These are phyloP conservation scores for Micoletzkya japonica DNA, from an alignment of 2,888 invertebrate genomes.

Conservation along the genomic window DNA sequence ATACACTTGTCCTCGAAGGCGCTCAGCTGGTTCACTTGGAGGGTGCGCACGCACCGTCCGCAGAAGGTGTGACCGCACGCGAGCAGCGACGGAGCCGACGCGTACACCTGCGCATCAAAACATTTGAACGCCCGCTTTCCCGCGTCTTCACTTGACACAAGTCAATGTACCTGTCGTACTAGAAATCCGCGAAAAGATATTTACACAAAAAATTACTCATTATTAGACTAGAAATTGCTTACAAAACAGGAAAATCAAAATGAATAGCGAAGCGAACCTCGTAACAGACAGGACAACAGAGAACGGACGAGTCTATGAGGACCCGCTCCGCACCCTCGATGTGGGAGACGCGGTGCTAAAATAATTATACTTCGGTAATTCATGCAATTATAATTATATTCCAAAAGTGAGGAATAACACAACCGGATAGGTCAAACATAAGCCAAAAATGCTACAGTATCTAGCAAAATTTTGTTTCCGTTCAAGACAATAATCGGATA, in stretches of 20 bases:
- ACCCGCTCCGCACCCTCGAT: slow-evolving; percentile 29
- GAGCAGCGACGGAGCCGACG: slow-evolving; percentile 15
- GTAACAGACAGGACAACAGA: slow-evolving; percentile 30
- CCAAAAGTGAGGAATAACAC: too few relatives aligned
- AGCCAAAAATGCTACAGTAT: too few relatives aligned
- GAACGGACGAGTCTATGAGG: slow-evolving; percentile 24
- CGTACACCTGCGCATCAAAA: slow-evolving; percentile 18
- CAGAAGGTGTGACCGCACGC: slow-evolving; percentile 29
- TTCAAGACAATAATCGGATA: too few relatives aligned
- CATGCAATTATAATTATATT: too few relatives aligned
- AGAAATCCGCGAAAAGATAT: too few relatives aligned
- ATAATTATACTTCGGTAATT: too few relatives aligned
- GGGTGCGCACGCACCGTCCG: slow-evolving; percentile 9
- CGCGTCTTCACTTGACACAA: too few relatives aligned
- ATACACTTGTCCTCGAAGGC: neutral
- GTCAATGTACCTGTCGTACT: neutral
- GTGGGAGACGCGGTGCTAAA: slow-evolving; percentile 28
- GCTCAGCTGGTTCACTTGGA: slow-evolving; percentile 10
- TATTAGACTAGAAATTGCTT: neutral
- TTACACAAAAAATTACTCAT: too few relatives aligned
- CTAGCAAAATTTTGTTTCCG: too few relatives aligned
- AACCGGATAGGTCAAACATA: too few relatives aligned
- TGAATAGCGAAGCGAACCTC: neutral
- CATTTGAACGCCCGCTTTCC: too few relatives aligned
- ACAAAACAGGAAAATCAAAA: neutral